Conservation (phyloP, 2,888 invertebrate genomes). For the Eurytoma californica region DNA sequence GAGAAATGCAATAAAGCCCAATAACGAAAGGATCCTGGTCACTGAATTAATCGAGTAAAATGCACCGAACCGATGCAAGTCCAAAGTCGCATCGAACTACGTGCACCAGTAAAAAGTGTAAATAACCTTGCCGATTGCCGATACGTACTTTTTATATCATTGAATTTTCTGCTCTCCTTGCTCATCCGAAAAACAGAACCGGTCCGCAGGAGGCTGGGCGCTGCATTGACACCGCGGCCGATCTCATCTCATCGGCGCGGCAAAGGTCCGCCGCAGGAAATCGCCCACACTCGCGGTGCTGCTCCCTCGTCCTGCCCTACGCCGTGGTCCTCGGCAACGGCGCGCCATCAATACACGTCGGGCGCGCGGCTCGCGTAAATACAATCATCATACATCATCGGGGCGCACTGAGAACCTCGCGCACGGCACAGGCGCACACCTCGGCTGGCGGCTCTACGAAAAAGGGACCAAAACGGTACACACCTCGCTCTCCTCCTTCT, state of each 20-base stretch:
- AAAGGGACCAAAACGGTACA: neutral
- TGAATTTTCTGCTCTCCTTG: conserved; percentile 11
- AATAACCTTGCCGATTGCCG: no score
- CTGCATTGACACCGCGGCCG: conserved; percentile 7
- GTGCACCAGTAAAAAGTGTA: no score
- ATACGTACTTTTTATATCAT: conserved; percentile 45
- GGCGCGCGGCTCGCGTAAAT: neutral
- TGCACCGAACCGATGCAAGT: no score
- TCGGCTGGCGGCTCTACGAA: neutral
- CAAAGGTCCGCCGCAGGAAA: neutral
- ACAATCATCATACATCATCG: neutral
- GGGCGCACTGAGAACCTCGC: neutral
- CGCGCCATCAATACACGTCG: no score
- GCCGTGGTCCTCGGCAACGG: no score
- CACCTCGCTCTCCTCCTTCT: neutral
- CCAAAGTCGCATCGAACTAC: no score
- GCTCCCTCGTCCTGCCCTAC: no score
- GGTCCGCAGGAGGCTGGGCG: neutral
- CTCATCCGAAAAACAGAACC: conserved; percentile 3
- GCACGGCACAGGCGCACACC: neutral
- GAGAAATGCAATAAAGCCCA: no score
- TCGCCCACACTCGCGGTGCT: neutral
- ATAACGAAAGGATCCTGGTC: no score
- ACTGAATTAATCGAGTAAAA: no score
- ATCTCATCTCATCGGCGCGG: conserved; percentile 3